Evolutionary conservation across 2,113 vertebrate genomes (phyloP).

Genomic region (Elanoides forficatus): DNA sequence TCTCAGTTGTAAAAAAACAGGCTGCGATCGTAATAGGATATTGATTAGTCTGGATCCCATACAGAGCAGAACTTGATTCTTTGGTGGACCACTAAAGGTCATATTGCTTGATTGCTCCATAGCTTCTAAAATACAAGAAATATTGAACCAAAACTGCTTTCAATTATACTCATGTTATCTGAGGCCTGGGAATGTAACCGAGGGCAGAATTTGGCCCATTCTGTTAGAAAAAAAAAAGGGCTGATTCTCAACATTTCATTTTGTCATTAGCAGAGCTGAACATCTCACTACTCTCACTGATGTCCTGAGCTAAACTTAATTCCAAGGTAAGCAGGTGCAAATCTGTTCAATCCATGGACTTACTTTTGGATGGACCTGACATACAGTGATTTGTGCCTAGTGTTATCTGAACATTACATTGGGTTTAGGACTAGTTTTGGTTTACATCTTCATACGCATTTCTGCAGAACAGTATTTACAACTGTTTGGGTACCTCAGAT

Average conservation of each 20-base stretch:
- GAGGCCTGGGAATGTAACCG: neutral
- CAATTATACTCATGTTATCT: constrained; percentile 30
- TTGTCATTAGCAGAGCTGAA: neutral
- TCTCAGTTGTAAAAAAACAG: neutral
- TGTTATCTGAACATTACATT: neutral
- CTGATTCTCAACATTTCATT: neutral
- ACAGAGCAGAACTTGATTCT: constrained; percentile 80
- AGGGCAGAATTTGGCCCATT: constrained; percentile 1
- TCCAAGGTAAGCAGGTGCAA: neutral
- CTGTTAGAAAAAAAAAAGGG: constrained; percentile 18
- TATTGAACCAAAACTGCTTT: constrained; percentile 55
- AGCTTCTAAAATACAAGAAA: constrained; percentile 70
- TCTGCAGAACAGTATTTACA: neutral
- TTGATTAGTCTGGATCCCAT: constrained; percentile 90
- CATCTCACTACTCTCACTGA: neutral
- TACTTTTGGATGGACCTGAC: neutral
- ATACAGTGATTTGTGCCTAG: neutral
- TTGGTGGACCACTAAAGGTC: constrained; percentile 86
- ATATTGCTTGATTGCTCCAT: constrained; percentile 80
- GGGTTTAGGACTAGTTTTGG: neutral
- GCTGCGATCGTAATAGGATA: constrained; percentile 86
- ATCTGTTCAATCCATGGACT: neutral
- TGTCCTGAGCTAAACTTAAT: neutral
- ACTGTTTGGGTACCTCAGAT: neutral
- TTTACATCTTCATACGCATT: neutral